Percentiles rank a stretch among this genome's conserved stretches.
Evolutionary conservation across 2,888 invertebrate species (phyloP).

Genomic region (Merodon equestris): DNA sequence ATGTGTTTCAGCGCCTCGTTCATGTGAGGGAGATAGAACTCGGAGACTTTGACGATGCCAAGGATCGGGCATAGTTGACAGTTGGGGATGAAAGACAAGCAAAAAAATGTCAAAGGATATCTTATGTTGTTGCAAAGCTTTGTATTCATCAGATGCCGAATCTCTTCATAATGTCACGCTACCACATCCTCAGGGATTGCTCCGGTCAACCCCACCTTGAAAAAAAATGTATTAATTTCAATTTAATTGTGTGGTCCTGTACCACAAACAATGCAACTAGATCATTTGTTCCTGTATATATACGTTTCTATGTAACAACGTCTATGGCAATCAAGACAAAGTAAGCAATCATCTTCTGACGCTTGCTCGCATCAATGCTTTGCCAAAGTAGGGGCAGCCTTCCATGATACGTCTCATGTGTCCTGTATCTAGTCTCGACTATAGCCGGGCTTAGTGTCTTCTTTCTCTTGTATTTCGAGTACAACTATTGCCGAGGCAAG

Average conservation of each 20-base stretch:
- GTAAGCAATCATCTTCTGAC: slow-evolving; percentile 62
- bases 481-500: slow-evolving; percentile 28
- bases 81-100: slow-evolving; percentile 17
- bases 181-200: not conserved
- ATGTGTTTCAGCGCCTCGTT: slow-evolving; percentile 22
- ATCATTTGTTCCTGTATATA: too few species aligned
- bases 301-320: not conserved
- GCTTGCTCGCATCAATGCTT: slow-evolving; percentile 51
- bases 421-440: not conserved
- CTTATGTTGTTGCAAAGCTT: slow-evolving; percentile 26
- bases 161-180: slow-evolving; percentile 42
- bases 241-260: slow-evolving; percentile 49
- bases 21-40: too few species aligned
- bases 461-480: slow-evolving; percentile 28
- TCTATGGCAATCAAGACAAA: slow-evolving; percentile 40
- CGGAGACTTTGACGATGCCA: too few species aligned
- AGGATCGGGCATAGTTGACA: too few species aligned
- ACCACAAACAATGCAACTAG: too few species aligned
- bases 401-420: not conserved
- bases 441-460: slow-evolving; percentile 21
- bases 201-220: not conserved
- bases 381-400: slow-evolving; percentile 41
- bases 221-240: slow-evolving; percentile 51
- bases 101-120: slow-evolving; percentile 47
- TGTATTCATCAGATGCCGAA: slow-evolving; percentile 47